These are phyloP conservation scores for Heterotilapia buettikoferi DNA, from an alignment of 2,113 vertebrate species.

Conservation along the genomic window DNA sequence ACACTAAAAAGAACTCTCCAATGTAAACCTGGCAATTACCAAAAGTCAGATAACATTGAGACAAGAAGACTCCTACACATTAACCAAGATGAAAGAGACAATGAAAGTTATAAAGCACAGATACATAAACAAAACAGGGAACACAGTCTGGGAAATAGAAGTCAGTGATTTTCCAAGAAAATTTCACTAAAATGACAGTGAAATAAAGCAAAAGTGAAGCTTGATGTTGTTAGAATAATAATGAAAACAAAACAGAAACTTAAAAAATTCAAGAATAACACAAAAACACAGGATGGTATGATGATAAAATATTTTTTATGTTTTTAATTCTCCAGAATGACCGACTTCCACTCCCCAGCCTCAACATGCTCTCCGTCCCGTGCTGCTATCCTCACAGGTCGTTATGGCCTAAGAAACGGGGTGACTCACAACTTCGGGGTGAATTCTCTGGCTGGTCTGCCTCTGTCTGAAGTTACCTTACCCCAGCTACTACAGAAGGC, in stretches of 20 bases:
- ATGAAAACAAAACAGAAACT: neutral
- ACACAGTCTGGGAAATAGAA: neutral
- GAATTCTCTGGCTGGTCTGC: slow-evolving; percentile 81
- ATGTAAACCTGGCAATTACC: neutral
- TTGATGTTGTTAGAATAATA: neutral
- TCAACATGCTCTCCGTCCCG: slow-evolving; percentile 95
- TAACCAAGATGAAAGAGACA: neutral
- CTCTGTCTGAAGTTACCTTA: slow-evolving; percentile 87
- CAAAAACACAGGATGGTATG: neutral
- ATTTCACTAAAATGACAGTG: neutral
- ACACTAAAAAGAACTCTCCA: neutral
- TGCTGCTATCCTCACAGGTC: slow-evolving; percentile 87
- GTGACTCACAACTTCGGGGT: slow-evolving; percentile 91
- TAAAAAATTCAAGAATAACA: neutral
- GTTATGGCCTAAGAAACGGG: slow-evolving; percentile 85
- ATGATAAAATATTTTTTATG: neutral
- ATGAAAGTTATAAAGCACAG: neutral
- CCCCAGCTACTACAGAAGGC: slow-evolving; percentile 77
- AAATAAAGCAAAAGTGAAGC: neutral
- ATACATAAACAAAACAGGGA: neutral
- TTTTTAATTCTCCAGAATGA: slow-evolving; percentile 70
- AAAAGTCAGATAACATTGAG: neutral
- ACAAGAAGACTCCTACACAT: neutral
- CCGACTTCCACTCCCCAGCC: slow-evolving; percentile 90
- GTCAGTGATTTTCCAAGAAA: neutral